These are phyloP conservation scores for Macaria notata DNA, from an alignment of 2,888 invertebrate species.

Conservation along the genomic window DNA sequence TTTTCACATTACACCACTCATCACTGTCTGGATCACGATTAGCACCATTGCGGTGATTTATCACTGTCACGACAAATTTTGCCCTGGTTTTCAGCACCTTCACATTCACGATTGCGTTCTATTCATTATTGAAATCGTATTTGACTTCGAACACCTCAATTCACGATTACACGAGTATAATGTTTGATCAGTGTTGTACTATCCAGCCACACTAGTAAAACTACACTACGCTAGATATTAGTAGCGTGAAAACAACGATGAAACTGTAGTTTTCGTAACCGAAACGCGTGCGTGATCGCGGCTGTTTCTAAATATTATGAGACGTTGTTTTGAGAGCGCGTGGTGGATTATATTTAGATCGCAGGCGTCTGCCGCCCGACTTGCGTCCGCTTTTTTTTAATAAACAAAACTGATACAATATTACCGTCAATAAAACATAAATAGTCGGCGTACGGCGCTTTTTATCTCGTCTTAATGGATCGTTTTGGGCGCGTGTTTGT, in stretches of 20 bases:
- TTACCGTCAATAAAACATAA: conserved; percentile 68
- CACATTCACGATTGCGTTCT: conserved; percentile 31
- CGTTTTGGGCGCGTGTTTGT: conserved; percentile 36
- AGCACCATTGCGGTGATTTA: not conserved
- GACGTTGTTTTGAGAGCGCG: conserved; percentile 71
- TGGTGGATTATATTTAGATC: conserved; percentile 66
- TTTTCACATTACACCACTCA: conserved; percentile 47
- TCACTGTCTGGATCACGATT: conserved; percentile 6
- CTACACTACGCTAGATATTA: no score
- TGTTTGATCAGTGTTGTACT: no score
- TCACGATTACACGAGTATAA: no score
- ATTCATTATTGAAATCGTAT: conserved; percentile 18
- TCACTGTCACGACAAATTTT: conserved; percentile 3
- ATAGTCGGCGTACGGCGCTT: conserved; percentile 46
- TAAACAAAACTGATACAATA: conserved; percentile 70
- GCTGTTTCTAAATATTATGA: conserved; percentile 64
- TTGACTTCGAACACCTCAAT: no score
- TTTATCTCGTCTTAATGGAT: conserved; percentile 63
- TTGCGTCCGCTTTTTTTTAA: conserved; percentile 64
- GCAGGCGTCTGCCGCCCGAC: conserved; percentile 58
- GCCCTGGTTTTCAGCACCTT: conserved; percentile 38
- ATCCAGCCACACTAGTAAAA: no score
- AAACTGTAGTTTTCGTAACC: conserved; percentile 4
- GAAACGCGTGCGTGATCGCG: conserved; percentile 58
- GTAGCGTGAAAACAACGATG: conserved; percentile 2